phyloP scores from a whole-genome alignment of 2,113 vertebrate genomes.

The Paralichthys olivaceus region DNA sequence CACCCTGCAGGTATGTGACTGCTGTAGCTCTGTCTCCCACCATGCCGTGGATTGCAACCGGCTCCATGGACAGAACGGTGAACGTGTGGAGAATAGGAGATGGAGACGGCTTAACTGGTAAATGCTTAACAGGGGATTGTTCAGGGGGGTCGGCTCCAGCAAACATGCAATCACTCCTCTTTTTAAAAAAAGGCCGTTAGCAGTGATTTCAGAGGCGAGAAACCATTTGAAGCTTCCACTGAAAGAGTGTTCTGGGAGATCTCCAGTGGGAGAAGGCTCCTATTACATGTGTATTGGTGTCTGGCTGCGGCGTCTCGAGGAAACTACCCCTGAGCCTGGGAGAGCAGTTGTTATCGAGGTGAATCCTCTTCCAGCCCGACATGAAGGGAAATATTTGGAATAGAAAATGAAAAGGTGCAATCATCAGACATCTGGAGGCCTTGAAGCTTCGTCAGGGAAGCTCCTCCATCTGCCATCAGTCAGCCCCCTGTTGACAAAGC shows the following conservation, averaged over 20 bases:
- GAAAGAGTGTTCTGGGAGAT: conserved; percentile 54
- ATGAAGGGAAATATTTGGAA: conserved; percentile 47
- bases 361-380: conserved; percentile 30
- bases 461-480: conserved; percentile 37
- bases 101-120: conserved; percentile 78
- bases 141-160: conserved; percentile 22
- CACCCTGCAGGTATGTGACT: conserved; percentile 87
- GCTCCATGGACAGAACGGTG: conserved; percentile 93
- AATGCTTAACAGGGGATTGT: conserved; percentile 29
- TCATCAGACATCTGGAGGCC: conserved; percentile 58
- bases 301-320: conserved; percentile 33
- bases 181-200: conserved; percentile 33
- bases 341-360: conserved; percentile 46
- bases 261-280: conserved; percentile 44
- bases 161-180: conserved; percentile 38
- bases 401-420: conserved; percentile 54
- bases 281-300: conserved; percentile 45
- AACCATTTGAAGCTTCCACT: conserved; percentile 40
- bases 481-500: conserved; percentile 52
- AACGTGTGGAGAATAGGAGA: conserved; percentile 87
- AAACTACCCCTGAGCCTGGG: conserved; percentile 39
- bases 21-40: conserved; percentile 87
- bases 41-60: conserved; percentile 86
- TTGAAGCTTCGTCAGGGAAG: conserved; percentile 35
- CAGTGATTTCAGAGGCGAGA: conserved; percentile 39